Conservation (phyloP, 2,797 vertebrate species). For the Malurus leucopterus region DNA sequence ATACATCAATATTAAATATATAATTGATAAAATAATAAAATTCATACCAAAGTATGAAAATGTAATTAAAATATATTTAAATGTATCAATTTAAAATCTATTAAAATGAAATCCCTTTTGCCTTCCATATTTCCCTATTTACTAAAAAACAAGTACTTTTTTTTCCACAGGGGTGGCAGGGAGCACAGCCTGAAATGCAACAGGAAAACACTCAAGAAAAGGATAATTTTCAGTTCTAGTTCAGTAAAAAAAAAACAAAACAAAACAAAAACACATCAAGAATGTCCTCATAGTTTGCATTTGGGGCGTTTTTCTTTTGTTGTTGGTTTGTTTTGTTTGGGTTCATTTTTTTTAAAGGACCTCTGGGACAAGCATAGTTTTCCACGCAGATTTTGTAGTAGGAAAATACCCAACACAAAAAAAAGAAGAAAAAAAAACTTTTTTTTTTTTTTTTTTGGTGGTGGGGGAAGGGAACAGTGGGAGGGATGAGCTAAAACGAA, state of each 20-base stretch:
- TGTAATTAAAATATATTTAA: no score
- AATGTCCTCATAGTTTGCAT: background rate
- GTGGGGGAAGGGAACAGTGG: background rate
- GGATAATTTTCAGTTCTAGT: background rate
- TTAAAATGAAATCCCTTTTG: background rate
- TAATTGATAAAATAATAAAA: background rate
- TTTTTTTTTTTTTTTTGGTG: no score
- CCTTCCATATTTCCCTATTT: background rate
- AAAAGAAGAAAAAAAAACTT: fast-evolving
- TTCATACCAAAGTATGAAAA: background rate
- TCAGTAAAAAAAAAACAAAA: background rate
- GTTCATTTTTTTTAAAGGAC: background rate
- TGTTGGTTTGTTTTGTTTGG: background rate
- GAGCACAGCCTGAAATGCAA: background rate
- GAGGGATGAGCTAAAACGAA: background rate
- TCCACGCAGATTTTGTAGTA: background rate
- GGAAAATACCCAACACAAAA: background rate
- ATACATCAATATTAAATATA: background rate
- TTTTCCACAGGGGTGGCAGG: background rate
- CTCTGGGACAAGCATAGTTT: background rate
- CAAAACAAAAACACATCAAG: background rate
- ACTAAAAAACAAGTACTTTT: background rate
- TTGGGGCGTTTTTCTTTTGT: background rate
- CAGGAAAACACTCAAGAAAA: background rate
- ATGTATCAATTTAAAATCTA: no score